phyloP scores from a whole-genome alignment of 2,888 invertebrate species.

The Scrobipalpa atriplicella region DNA sequence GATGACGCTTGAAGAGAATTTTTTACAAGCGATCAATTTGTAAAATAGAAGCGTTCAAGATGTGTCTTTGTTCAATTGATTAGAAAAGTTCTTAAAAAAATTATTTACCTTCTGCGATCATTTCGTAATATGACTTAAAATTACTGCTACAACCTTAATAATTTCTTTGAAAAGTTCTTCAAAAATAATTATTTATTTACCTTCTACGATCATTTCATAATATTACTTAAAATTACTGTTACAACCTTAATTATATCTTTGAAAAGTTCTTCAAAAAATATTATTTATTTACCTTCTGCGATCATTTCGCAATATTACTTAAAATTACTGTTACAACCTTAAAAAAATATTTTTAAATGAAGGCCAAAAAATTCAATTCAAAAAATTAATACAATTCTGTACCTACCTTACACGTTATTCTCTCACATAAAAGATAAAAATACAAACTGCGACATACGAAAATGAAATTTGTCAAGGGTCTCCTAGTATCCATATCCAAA shows the following conservation, averaged over 20 bases:
- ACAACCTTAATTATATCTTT: background rate
- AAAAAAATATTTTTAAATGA: background rate
- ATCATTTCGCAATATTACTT: too few relatives aligned
- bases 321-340: too few relatives aligned
- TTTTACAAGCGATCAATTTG: too few relatives aligned
- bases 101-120: background rate
- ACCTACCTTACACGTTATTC: background rate
- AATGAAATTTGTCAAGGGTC: conserved; percentile 3
- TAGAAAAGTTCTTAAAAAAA: background rate
- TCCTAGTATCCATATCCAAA: conserved; percentile 6
- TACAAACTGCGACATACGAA: background rate
- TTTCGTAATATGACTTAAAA: background rate
- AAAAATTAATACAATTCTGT: background rate
- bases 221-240: background rate
- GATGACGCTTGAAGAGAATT: too few relatives aligned
- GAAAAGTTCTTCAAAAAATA: background rate
- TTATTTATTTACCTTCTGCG: background rate
- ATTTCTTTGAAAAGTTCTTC: background rate
- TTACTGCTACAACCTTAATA: background rate
- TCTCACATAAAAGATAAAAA: background rate
- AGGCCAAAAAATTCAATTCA: background rate
- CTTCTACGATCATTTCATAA: background rate
- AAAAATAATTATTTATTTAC: background rate
- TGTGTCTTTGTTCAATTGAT: too few relatives aligned
- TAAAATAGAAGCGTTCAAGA: too few relatives aligned